These are phyloP conservation scores for Pachypeltis micranthus DNA, from an alignment of 1,140 invertebrate species.

Conservation along the genomic window DNA sequence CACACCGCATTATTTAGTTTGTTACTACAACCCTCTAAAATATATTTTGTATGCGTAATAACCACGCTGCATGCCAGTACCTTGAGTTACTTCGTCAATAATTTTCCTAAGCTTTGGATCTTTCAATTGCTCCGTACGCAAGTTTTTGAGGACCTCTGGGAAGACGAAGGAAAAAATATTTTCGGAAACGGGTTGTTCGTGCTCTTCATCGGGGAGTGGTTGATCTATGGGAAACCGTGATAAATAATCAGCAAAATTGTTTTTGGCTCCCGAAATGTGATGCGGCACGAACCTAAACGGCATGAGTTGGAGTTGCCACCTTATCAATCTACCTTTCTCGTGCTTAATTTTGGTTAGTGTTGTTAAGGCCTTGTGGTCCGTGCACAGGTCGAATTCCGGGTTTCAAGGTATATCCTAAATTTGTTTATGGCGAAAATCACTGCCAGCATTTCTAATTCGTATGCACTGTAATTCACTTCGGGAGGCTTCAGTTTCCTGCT, in stretches of 20 bases:
- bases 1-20: too few species aligned
- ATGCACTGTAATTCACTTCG: background rate
- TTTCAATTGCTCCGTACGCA: too few species aligned
- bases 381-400: background rate
- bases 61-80: too few species aligned
- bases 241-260: background rate
- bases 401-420: background rate
- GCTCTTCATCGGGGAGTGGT: too few species aligned
- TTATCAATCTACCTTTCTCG: background rate
- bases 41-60: too few species aligned
- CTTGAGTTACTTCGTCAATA: too few species aligned
- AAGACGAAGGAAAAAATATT: too few species aligned
- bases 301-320: background rate
- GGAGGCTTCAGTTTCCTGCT: background rate
- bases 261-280: background rate
- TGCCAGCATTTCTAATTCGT: background rate
- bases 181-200: too few species aligned
- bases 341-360: background rate
- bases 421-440: background rate
- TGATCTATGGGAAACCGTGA: background rate
- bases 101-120: too few species aligned
- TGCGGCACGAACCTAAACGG: background rate
- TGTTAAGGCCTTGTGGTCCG: constrained; percentile 1
- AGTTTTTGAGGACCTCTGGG: too few species aligned
- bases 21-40: too few species aligned